Conservation (phyloP, 2,797 vertebrate species). For the Eurystomus glaucurus region DNA sequence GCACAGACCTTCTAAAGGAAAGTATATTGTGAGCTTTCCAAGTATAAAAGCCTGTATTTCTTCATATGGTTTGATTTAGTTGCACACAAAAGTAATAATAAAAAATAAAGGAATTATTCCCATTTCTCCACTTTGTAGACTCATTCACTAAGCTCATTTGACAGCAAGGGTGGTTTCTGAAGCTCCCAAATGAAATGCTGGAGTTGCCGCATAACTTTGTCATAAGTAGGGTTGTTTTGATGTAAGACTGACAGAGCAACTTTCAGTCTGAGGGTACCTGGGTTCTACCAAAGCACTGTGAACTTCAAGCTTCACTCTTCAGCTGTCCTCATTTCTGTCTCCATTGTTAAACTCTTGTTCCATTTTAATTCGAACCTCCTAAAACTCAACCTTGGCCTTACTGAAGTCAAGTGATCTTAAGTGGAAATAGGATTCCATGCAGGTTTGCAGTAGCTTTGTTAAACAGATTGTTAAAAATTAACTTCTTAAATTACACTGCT, state of each 20-base stretch:
- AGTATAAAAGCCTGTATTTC: rapidly evolving
- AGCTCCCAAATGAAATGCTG: not conserved
- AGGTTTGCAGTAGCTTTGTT: not conserved
- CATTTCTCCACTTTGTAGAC: not conserved
- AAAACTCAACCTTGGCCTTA: not conserved
- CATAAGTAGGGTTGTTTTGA: rapidly evolving
- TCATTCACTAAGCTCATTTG: not conserved
- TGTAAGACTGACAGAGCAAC: not conserved
- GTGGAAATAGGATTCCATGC: not conserved
- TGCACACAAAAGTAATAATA: not conserved
- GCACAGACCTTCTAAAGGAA: not conserved
- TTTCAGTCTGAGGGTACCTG: not conserved
- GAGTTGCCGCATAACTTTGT: not conserved
- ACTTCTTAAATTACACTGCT: not conserved
- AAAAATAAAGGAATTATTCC: not conserved
- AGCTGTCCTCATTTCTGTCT: not conserved
- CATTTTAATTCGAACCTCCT: not conserved
- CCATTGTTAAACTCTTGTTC: not conserved
- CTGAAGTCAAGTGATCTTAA: not conserved
- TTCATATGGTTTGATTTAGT: not conserved
- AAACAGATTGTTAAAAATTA: not conserved
- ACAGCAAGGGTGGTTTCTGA: not conserved
- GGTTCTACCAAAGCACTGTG: not conserved
- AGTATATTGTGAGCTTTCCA: not conserved
- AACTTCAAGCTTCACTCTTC: not conserved